Evolutionary conservation across 2,113 vertebrate species (phyloP).

Genomic region (Poecilia latipinna): DNA sequence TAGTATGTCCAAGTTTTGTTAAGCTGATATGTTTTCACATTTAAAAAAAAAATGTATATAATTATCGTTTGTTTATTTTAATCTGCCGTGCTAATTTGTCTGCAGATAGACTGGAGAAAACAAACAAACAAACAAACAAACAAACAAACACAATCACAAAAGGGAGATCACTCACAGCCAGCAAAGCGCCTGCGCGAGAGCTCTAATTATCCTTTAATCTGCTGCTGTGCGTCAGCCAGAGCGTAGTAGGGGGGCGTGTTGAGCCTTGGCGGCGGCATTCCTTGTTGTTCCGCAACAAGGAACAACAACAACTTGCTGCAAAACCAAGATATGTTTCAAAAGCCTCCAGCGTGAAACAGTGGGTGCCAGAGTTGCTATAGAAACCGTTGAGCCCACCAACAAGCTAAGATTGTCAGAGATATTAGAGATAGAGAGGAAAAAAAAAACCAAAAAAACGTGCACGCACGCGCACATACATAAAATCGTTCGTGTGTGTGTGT

Average conservation of each 20-base stretch:
- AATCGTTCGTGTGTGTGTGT: neutral
- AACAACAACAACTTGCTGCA: constrained; percentile 22
- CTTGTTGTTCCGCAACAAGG: constrained; percentile 10
- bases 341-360: constrained; percentile 27
- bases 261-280: constrained; percentile 37
- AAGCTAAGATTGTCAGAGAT: constrained; percentile 56
- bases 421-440: constrained; percentile 1
- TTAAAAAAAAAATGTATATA: neutral
- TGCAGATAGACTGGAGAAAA: constrained; percentile 1
- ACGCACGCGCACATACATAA: neutral
- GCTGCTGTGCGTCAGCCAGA: constrained; percentile 21
- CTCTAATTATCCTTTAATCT: constrained; percentile 43
- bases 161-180: constrained; percentile 10
- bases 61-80: neutral
- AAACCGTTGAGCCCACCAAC: constrained; percentile 56
- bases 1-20: neutral
- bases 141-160: constrained; percentile 2
- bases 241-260: constrained; percentile 15
- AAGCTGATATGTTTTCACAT: neutral
- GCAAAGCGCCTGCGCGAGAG: constrained; percentile 4
- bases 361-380: constrained; percentile 63
- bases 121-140: neutral
- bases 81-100: neutral
- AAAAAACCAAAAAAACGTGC: neutral
- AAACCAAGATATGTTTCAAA: constrained; percentile 40